phyloP scores from a whole-genome alignment of 2,797 vertebrate species.

The Erethizon dorsatum region DNA sequence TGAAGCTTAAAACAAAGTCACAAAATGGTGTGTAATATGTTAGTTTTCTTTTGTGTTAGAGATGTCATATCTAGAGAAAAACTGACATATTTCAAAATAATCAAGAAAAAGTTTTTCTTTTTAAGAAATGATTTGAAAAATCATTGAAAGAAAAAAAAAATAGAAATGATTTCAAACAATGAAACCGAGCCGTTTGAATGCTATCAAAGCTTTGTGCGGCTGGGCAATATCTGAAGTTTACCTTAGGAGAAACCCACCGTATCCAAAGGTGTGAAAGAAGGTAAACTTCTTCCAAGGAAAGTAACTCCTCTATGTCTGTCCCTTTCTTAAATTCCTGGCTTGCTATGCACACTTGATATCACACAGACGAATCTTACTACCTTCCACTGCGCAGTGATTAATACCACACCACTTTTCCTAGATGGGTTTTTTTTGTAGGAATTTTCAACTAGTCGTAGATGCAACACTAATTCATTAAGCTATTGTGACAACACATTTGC shows the following conservation, averaged over 20 bases:
- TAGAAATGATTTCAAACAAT: neutral
- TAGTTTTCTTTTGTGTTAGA: neutral
- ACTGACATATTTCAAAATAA: constrained; percentile 37
- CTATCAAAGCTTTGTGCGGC: neutral
- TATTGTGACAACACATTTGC: neutral
- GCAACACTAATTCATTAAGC: neutral
- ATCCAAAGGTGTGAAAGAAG: neutral
- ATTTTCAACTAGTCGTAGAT: neutral
- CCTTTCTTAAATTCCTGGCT: neutral
- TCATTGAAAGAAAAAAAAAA: neutral
- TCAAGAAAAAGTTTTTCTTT: constrained; percentile 7
- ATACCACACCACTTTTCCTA: neutral
- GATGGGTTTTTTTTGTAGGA: neutral
- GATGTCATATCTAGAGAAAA: neutral
- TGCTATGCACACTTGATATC: neutral
- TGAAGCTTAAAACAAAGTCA: neutral
- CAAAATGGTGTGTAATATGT: neutral
- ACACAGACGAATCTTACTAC: neutral
- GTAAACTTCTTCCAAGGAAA: constrained; percentile 32
- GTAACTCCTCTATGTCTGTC: neutral
- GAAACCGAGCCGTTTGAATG: neutral
- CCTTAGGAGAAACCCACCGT: neutral
- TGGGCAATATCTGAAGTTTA: neutral
- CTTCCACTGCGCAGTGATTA: neutral
- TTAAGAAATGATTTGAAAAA: neutral